phyloP scores from a whole-genome alignment of 2,113 vertebrate species.

The Corvus cornix region DNA sequence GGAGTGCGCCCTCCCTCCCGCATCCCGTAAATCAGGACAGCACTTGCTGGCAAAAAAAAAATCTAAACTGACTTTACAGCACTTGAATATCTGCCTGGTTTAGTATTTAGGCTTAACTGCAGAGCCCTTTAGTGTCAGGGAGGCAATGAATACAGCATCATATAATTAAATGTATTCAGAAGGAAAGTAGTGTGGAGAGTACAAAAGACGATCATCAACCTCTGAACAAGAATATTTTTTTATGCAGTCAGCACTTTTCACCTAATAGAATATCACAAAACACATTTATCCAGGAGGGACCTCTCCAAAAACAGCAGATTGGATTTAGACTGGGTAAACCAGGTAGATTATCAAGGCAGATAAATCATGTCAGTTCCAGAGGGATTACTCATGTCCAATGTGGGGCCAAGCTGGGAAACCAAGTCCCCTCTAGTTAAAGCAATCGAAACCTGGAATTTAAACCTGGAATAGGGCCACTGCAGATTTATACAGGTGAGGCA shows the following conservation, averaged over 20 bases:
- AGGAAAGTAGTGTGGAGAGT: slow-evolving; percentile 26
- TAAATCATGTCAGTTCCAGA: not conserved
- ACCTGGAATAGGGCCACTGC: not conserved
- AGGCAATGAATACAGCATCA: slow-evolving; percentile 59
- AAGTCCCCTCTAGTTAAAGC: not conserved
- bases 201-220: slow-evolving; percentile 41
- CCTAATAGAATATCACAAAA: slow-evolving; percentile 46
- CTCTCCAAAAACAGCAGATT: slow-evolving; percentile 24
- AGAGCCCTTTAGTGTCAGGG: slow-evolving; percentile 39
- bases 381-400: not conserved
- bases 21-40: not conserved
- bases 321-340: slow-evolving; percentile 20
- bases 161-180: slow-evolving; percentile 58
- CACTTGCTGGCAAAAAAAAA: not conserved
- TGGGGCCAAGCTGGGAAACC: not conserved
- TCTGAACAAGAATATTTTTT: slow-evolving; percentile 24
- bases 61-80: slow-evolving; percentile 12
- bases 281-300: not conserved
- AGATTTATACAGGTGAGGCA: not conserved
- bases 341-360: not conserved
- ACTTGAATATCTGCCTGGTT: slow-evolving; percentile 45
- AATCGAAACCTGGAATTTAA: not conserved
- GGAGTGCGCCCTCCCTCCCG: not conserved
- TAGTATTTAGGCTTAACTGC: slow-evolving; percentile 50
- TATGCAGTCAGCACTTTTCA: slow-evolving; percentile 57